These are phyloP conservation scores for Cephus nigrinus DNA, from an alignment of 2,888 invertebrate species.

Conservation along the genomic window DNA sequence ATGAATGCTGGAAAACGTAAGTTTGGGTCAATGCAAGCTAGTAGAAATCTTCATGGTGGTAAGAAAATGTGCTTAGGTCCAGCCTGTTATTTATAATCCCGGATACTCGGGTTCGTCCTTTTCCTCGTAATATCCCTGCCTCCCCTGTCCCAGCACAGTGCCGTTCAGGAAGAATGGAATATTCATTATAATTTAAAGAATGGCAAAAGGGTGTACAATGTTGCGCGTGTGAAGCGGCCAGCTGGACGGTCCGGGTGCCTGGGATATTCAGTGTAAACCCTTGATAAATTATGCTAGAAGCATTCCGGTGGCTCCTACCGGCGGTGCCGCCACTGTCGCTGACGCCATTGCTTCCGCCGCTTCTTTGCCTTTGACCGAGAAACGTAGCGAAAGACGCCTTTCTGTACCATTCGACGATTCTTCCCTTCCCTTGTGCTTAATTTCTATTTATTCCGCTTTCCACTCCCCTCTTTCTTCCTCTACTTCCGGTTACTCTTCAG, in stretches of 20 bases:
- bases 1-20: neutral
- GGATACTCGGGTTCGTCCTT: constrained; percentile 1
- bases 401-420: neutral
- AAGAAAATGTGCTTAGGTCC: neutral
- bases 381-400: neutral
- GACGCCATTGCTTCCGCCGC: constrained; percentile 16
- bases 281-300: constrained; percentile 31
- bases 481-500: neutral
- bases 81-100: neutral
- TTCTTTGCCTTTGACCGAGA: neutral
- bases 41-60: neutral
- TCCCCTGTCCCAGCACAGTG: neutral
- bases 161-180: constrained; percentile 17
- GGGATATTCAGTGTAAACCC: constrained; percentile 23
- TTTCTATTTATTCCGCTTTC: neutral
- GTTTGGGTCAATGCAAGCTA: neutral
- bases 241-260: constrained; percentile 13
- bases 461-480: neutral
- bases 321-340: constrained; percentile 10
- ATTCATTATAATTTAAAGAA: constrained; percentile 30
- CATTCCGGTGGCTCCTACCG: constrained; percentile 7
- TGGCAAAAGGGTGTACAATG: constrained; percentile 24
- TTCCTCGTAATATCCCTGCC: neutral
- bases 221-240: constrained; percentile 21
- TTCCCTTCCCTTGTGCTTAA: neutral